Percentiles rank a stretch among this genome's conserved stretches.
Conservation (phyloP, 2,113 vertebrate genomes). For the Phyllopteryx taeniolatus region DNA sequence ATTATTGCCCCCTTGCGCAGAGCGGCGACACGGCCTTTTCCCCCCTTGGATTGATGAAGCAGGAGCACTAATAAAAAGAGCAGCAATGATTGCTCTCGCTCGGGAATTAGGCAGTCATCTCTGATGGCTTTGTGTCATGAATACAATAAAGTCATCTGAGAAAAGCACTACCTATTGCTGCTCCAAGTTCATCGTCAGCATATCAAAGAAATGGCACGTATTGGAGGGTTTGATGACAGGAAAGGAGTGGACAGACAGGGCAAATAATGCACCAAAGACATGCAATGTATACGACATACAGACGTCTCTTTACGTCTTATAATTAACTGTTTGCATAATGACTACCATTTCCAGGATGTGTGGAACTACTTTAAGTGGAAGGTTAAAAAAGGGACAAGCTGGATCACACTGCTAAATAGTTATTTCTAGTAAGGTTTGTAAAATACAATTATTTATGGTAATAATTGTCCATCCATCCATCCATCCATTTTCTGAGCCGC, state of each 20-base stretch:
- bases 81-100: slow-evolving; percentile 31
- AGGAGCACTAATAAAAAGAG: slow-evolving; percentile 29
- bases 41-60: slow-evolving; percentile 44
- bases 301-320: not conserved
- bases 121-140: slow-evolving; percentile 29
- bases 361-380: not conserved
- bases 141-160: slow-evolving; percentile 14
- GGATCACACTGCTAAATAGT: not conserved
- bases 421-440: too few relatives aligned
- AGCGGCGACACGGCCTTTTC: slow-evolving; percentile 38
- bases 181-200: slow-evolving; percentile 9
- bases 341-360: not conserved
- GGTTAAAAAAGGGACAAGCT: not conserved
- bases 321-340: not conserved
- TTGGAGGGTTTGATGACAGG: slow-evolving; percentile 1
- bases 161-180: slow-evolving; percentile 3
- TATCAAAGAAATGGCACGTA: slow-evolving; percentile 19
- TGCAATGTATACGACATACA: not conserved
- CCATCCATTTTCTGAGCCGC: too few relatives aligned
- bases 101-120: slow-evolving; percentile 12
- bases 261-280: not conserved
- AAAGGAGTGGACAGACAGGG: not conserved
- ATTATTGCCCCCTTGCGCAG: slow-evolving; percentile 54
- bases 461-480: too few relatives aligned
- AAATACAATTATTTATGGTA: not conserved